These are phyloP conservation scores for Phoenicopterus ruber DNA, from an alignment of 2,113 vertebrate genomes.

Conservation along the genomic window DNA sequence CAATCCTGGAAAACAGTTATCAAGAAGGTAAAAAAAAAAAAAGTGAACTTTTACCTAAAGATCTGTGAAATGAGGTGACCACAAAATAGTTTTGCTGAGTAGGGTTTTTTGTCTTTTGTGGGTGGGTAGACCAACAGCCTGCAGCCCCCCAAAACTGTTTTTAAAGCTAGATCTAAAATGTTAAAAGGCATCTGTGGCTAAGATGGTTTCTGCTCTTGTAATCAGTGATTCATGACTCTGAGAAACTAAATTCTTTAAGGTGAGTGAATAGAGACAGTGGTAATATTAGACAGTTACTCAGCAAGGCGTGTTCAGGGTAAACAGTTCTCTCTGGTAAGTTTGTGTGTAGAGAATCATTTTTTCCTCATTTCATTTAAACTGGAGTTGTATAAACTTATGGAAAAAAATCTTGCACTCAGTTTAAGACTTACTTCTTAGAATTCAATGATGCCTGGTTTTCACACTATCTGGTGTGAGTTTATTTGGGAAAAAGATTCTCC, in stretches of 20 bases:
- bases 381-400: neutral
- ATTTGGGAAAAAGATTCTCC: neutral
- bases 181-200: neutral
- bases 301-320: conserved; percentile 19
- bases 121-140: neutral
- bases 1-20: neutral
- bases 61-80: neutral
- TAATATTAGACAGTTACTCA: conserved; percentile 38
- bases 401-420: neutral
- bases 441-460: neutral
- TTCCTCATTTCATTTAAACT: neutral
- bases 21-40: neutral
- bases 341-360: neutral
- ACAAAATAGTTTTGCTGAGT: neutral
- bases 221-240: conserved; percentile 4
- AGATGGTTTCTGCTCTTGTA: neutral
- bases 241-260: neutral
- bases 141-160: neutral
- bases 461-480: neutral
- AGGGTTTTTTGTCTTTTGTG: neutral
- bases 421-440: neutral
- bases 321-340: neutral
- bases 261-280: neutral
- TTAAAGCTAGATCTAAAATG: neutral
- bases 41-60: neutral